Evolutionary conservation across 2,888 invertebrate genomes (phyloP).

Genomic region (Agriopis leucophaearia): DNA sequence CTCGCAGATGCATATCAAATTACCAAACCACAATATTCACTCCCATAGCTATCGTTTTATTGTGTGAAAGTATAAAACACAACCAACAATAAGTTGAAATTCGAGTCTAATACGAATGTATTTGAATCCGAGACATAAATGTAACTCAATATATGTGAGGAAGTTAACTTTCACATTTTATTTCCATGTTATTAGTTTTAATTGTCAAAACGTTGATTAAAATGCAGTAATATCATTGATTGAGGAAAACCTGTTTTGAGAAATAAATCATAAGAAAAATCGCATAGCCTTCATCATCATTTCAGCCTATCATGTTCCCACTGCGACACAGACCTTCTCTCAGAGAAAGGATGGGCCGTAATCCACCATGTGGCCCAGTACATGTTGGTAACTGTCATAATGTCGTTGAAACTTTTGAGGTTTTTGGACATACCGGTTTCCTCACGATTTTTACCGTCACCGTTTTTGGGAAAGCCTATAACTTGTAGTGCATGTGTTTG

Average conservation of each 20-base stretch:
- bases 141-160: conserved; percentile 55
- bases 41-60: conserved; percentile 57
- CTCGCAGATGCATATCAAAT: conserved; percentile 43
- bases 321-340: too few relatives aligned
- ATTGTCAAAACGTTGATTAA: background rate
- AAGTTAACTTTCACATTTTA: conserved; percentile 46
- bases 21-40: conserved; percentile 51
- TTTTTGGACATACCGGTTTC: too few relatives aligned
- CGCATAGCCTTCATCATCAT: too few relatives aligned
- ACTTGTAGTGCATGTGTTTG: too few relatives aligned
- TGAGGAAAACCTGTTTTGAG: conserved; percentile 1
- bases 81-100: conserved; percentile 44
- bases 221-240: background rate
- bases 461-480: too few relatives aligned
- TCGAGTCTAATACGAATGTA: conserved; percentile 45
- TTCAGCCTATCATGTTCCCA: too few relatives aligned
- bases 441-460: too few relatives aligned
- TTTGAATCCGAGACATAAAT: conserved; percentile 49
- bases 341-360: too few relatives aligned
- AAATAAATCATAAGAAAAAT: background rate
- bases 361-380: too few relatives aligned
- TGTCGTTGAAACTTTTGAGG: too few relatives aligned
- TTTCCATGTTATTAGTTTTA: conserved; percentile 27
- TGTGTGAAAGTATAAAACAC: conserved; percentile 51
- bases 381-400: too few relatives aligned